Base-by-base conservation (phyloP, 2,888 invertebrate species). In the Yponomeuta malinellus region DNA sequence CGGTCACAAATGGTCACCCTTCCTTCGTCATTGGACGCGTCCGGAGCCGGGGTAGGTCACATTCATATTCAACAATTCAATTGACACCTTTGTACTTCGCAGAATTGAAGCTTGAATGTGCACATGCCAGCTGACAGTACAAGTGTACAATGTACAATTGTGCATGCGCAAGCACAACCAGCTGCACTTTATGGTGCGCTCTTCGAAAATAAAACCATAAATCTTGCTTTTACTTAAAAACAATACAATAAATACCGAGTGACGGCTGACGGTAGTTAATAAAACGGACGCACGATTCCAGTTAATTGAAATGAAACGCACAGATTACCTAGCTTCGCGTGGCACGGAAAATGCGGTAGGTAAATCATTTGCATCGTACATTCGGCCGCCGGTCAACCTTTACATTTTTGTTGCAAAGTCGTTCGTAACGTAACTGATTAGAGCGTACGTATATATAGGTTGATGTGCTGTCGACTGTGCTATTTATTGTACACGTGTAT, bases 1-100 rank as follows among this genome's bases (percentile, higher is more conserved):
- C 88, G 89, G 89, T 88, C 89, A 82, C 77, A 76, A 86, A 89
- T 90, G 85, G 90, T 90, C 89, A 89, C 87, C 88, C 83, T 82
- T 83, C 85, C 87, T 86, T 86, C 86, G 84, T 83, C 82, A 83
- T 81, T 86, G 87, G 77, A 76, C 52, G 52, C 79, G 82, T 76
- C 80, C 81, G 78, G 78, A 74, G 72, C 72, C 70, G 72, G 71
- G 71, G 73, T 76, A 83, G 83, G 86, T 86, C 87, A 87, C 85
- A 84, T 85, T 86, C 83, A 73, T 71, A 71, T 64, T 71, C 76
- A 79, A 81, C 83, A 83, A 84, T 83, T 4, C 68, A 48, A 68
- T 68, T 68, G 33, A 67, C 48, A 68, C 15, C 48, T 15, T 65
- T 65, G 65, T 10, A 65, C 65, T 65, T 29, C 65, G 65, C 29